phyloP scores from a whole-genome alignment of 2,797 vertebrate genomes.

The Pelodytes ibericus region DNA sequence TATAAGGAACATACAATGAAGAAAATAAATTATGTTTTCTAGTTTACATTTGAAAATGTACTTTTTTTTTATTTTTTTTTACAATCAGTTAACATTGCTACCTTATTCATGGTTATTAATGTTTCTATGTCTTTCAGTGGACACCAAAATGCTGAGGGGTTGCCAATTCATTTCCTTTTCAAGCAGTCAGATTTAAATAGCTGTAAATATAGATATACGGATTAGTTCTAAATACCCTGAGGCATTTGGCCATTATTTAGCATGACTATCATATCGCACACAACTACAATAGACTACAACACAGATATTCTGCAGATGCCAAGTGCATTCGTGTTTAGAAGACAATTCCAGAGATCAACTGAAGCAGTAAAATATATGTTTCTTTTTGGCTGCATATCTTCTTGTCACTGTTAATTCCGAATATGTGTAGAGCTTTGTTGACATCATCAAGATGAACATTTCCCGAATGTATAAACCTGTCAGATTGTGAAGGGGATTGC shows the following conservation, averaged over 20 bases:
- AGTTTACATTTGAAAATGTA: no score
- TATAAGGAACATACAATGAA: no score
- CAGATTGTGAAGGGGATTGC: neutral
- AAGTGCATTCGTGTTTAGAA: neutral
- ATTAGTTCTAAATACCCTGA: neutral
- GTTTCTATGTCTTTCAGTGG: neutral
- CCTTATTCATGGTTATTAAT: no score
- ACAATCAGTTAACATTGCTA: no score
- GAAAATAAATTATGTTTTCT: no score
- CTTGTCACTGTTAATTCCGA: neutral
- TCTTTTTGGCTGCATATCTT: neutral
- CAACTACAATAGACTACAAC: neutral
- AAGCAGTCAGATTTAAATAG: neutral
- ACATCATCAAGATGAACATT: conserved; percentile 23
- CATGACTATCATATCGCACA: neutral
- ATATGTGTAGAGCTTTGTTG: neutral
- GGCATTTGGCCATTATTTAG: neutral
- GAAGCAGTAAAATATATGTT: neutral
- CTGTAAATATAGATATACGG: neutral
- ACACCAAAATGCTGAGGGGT: neutral
- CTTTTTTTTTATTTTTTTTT: no score
- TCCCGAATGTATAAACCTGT: conserved; percentile 7
- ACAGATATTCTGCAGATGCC: neutral
- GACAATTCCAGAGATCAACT: neutral
- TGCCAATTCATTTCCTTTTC: neutral